A percentile compares a stretch with the other conserved stretches of the same genome.
These are phyloP conservation scores for Nesidiocoris tenuis DNA, from an alignment of 2,888 invertebrate genomes.

Conservation along the genomic window DNA sequence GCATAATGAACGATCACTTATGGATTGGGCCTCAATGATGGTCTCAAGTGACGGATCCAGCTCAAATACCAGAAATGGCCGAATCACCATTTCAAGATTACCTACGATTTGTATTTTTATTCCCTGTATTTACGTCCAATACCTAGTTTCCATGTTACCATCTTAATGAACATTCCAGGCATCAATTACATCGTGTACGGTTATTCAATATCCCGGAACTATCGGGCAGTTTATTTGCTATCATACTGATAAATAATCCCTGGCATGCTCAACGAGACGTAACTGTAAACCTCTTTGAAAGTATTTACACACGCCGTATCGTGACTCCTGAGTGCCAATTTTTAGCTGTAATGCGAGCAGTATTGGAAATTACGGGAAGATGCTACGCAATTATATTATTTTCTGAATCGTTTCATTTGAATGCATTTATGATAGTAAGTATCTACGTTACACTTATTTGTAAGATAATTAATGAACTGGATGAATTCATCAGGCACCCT, in stretches of 20 bases:
- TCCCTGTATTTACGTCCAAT: neutral
- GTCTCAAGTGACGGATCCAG: neutral
- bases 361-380: neutral
- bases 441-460: neutral
- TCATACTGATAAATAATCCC: neutral
- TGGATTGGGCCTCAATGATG: neutral
- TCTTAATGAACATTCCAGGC: constrained; percentile 44
- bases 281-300: constrained; percentile 22
- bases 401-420: neutral
- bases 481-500: too few species aligned
- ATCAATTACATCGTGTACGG: constrained; percentile 12
- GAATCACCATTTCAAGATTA: too few species aligned
- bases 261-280: constrained; percentile 37
- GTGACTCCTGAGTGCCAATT: neutral
- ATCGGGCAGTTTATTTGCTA: neutral
- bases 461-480: neutral
- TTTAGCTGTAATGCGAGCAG: neutral
- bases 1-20: neutral
- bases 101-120: neutral
- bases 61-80: too few species aligned
- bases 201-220: constrained; percentile 4
- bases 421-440: neutral
- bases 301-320: neutral
- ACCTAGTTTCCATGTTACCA: constrained; percentile 29
- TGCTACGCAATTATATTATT: too few species aligned